Evolutionary conservation across 2,113 vertebrate genomes (phyloP).

Genomic region (Pampusana beccarii): DNA sequence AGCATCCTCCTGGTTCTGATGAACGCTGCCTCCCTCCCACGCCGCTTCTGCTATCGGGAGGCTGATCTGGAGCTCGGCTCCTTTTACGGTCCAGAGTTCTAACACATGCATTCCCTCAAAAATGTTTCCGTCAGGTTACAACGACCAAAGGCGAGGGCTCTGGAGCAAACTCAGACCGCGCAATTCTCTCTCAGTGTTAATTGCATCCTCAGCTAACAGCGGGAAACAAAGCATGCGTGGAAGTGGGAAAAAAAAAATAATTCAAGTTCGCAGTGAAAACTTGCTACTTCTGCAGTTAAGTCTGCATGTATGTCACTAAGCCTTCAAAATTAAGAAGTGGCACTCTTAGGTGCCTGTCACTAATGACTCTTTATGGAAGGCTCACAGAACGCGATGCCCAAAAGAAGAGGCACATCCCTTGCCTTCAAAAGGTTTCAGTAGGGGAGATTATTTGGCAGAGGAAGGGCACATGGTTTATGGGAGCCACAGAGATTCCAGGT

Average conservation of each 20-base stretch:
- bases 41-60: neutral
- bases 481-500: neutral
- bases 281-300: neutral
- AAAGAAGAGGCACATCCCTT: neutral
- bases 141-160: too few species aligned
- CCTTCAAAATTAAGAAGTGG: neutral
- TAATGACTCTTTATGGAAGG: neutral
- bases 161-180: too few species aligned
- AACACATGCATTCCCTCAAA: neutral
- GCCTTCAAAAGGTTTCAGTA: neutral
- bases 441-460: neutral
- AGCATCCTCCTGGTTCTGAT: neutral
- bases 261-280: neutral
- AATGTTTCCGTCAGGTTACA: rapidly evolving
- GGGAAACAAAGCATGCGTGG: neutral
- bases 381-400: neutral
- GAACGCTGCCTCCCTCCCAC: neutral
- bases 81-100: neutral
- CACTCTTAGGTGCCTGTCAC: neutral
- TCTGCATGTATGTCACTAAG: rapidly evolving
- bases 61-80: neutral
- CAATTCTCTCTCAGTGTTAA: neutral
- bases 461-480: neutral
- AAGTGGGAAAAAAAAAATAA: neutral
- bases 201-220: too few species aligned